Conservation (phyloP, 1,140 invertebrate genomes). For the Tetragonula clypearis region DNA sequence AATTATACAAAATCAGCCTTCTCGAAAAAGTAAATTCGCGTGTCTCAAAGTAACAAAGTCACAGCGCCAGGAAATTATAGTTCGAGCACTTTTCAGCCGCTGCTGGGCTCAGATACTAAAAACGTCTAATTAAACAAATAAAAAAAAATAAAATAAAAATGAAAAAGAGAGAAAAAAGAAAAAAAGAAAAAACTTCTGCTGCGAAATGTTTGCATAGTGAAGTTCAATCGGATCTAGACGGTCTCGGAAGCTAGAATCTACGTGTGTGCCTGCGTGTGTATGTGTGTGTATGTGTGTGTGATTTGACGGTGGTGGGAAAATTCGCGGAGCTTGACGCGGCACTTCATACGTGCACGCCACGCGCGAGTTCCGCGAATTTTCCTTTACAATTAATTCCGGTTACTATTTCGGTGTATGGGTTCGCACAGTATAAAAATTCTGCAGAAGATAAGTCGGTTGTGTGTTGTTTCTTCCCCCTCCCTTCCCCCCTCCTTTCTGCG, state of each 20-base stretch:
- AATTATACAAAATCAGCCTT: conserved; percentile 81
- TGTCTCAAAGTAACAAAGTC: conserved; percentile 76
- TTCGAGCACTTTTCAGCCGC: conserved; percentile 64
- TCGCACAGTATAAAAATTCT: conserved; percentile 21
- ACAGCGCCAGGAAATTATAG: conserved; percentile 78
- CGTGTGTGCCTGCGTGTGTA: neutral
- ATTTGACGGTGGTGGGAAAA: neutral
- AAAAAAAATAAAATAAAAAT: too few relatives aligned
- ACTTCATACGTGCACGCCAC: neutral
- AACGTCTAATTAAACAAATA: conserved; percentile 3
- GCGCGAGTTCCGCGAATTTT: conserved; percentile 1
- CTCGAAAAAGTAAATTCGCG: conserved; percentile 78
- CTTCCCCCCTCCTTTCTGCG: too few relatives aligned
- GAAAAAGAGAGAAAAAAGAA: conserved; percentile 1
- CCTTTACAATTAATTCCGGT: conserved; percentile 28
- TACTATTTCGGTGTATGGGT: neutral
- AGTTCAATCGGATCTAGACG: conserved; percentile 14
- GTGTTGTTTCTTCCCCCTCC: neutral
- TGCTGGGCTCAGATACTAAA: conserved; percentile 45
- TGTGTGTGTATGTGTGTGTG: neutral
- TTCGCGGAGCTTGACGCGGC: neutral
- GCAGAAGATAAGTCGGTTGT: conserved; percentile 22
- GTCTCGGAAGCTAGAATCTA: conserved; percentile 54
- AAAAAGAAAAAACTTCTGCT: neutral
- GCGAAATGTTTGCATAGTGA: neutral